Evolutionary conservation across 2,797 vertebrate genomes (phyloP), one percentile per base, ranked within the genome.

Genomic region (Neosilurus hyrtlii): DNA sequence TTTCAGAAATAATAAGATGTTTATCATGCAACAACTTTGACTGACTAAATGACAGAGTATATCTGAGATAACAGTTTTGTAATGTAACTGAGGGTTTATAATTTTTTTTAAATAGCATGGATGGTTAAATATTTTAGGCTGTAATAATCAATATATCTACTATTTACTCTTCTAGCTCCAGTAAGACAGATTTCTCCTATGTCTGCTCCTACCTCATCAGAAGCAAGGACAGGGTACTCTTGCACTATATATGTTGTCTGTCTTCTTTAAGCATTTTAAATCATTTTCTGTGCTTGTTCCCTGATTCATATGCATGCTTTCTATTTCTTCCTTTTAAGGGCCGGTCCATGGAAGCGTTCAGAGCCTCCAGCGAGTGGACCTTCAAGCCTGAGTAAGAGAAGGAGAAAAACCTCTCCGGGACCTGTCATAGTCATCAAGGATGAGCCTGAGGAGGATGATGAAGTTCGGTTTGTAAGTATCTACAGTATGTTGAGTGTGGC

Each of bases 391-490:
- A 80, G 90, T 66, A 95, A 95, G 77, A 88, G 94, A 18, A 89
- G 94, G 7, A 90, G 92, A 57, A 89, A 93, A 83, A 59, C 79
- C 0, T 95, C 95, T 20, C 95, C 94, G 0, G 94, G 94, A 3
- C 95, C 95, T 0, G 59, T 95, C n/a, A 95, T 95, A 4, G 88
- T 95, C 83, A 95, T 95, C 89, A 95, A 95, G 88, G 95, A 95
- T 9, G 95, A 95, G 82, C 95, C 95, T 1, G 95, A 95, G 83
- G 94, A 95, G 0, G 95, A 95, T 49, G 95, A 95, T 4, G 94
- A 95, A 87, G 93, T 95, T 82, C 91, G 62, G 78, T 95, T 95
- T 90, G 95, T 95, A 91, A 93, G 93, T 51, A 68, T 74, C 11
- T 26, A 8, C 43, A 43, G 43, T 43, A 15, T 30, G 22, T 57